Percentiles rank a stretch among this genome's conserved stretches.
phyloP scores from a whole-genome alignment of 2,797 vertebrate species.

The Sebastes baramenuke region DNA sequence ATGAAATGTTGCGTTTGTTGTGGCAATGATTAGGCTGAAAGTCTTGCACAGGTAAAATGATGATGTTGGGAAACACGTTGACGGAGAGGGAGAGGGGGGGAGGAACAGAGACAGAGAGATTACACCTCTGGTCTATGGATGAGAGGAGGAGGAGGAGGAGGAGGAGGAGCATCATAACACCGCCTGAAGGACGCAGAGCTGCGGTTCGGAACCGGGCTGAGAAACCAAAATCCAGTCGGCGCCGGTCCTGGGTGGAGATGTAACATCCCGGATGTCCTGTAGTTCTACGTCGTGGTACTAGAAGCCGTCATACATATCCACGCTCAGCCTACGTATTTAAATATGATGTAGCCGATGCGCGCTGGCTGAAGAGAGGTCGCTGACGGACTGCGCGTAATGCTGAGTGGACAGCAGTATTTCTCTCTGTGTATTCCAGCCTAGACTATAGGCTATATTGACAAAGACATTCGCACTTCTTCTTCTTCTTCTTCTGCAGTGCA shows the following conservation, averaged over 20 bases:
- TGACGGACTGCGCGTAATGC: constrained; percentile 65
- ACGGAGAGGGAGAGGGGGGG: not conserved
- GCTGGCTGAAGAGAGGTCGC: constrained; percentile 52
- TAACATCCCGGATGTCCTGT: constrained; percentile 52
- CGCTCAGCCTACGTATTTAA: constrained; percentile 48
- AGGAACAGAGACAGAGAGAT: not conserved
- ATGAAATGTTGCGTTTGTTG: constrained; percentile 6
- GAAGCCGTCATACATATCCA: constrained; percentile 34
- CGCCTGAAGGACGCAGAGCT: constrained; percentile 52
- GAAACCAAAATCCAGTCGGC: constrained; percentile 20
- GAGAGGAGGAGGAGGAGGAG: constrained; percentile 46
- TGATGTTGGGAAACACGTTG: not conserved
- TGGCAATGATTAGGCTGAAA: not conserved
- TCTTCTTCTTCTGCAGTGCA: constrained; percentile 54
- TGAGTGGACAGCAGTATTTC: constrained; percentile 58
- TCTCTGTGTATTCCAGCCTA: constrained; percentile 33
- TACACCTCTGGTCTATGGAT: constrained; percentile 7
- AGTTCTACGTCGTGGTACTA: constrained; percentile 16
- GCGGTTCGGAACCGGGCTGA: constrained; percentile 49
- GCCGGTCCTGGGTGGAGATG: constrained; percentile 23
- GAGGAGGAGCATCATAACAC: constrained; percentile 50
- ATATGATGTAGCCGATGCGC: constrained; percentile 48
- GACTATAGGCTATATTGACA: constrained; percentile 23
- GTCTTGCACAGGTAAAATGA: constrained; percentile 10
- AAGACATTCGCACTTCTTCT: constrained; percentile 2